phyloP scores from a whole-genome alignment of 2,113 vertebrate genomes.

The Pimephales promelas region DNA sequence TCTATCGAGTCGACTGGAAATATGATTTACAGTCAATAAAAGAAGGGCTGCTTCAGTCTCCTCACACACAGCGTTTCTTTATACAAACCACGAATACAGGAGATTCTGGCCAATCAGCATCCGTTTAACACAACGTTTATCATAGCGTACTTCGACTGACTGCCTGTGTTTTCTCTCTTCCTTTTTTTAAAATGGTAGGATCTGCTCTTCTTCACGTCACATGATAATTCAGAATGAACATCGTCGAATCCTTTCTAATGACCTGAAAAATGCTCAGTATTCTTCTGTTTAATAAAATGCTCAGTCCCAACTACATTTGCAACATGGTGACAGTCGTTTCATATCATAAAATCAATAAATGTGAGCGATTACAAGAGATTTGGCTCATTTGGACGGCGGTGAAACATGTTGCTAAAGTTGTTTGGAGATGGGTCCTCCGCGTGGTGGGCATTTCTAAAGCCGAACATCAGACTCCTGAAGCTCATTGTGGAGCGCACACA shows the following conservation, averaged over 20 bases:
- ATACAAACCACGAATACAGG: too few relatives aligned
- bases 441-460: slow-evolving; percentile 9
- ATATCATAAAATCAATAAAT: neutral
- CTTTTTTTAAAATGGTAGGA: neutral
- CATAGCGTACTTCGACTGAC: neutral
- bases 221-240: neutral
- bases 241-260: neutral
- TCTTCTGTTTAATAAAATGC: neutral
- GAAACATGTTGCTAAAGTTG: neutral
- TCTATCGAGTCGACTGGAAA: neutral
- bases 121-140: too few relatives aligned
- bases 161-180: too few relatives aligned
- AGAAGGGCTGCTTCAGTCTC: neutral
- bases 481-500: slow-evolving; percentile 24
- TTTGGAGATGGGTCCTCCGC: neutral
- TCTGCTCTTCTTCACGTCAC: neutral
- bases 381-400: neutral
- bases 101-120: neutral
- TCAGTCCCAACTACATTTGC: neutral
- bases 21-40: neutral
- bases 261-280: neutral
- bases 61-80: neutral
- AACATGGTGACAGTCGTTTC: too few relatives aligned
- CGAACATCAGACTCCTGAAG: neutral
- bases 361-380: neutral